Evolutionary conservation across 2,113 vertebrate genomes (phyloP), one percentile per base, ranked within the genome.

Genomic region (Prinia subflava): DNA sequence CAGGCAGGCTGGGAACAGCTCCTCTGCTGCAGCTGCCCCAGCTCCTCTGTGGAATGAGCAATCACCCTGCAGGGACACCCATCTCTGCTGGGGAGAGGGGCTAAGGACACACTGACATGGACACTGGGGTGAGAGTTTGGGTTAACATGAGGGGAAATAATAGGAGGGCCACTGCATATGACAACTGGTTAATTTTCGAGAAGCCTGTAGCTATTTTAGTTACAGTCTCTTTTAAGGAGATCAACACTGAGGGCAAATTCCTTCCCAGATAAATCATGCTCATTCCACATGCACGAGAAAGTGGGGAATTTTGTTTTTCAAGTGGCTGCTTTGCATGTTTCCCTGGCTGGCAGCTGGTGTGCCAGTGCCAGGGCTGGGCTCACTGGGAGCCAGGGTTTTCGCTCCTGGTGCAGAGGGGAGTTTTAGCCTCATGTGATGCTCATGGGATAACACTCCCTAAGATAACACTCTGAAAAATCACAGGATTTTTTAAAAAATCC

Each of bases 181-280:
- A 74, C 71, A 93, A 83, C 35, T 78, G 85, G 90, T 81, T 96
- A 63, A 90, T 83, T 95, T 97, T 90, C 0, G 2, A 90, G 76
- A 1, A 0, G 82, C 83, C 73, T 23, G 76, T 47, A 74, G 90
- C 93, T 97, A 95, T 97, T 96, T 97, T 96, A 47, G 94, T 92
- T 73, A 52, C 76, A 49, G 9, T 74, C 83, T 95, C 90, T 95
- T 91, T 95, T 93, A 95, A 97, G 92, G 93, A 96, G 85, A 95
- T 95, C 90, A 86, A 92, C 92, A 86, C 68, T 42, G 85, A 96
- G 85, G 92, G 94, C 94, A 93, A 96, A 95, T 94, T 97, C 95
- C 92, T 97, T 95, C 92, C 94, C 90, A 71, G 92, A 97, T 78
- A 96, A 97, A 97, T 96, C 95, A 96, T 67, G 82, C 91, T 96